A percentile compares a stretch with the other conserved stretches of the same genome.
These are phyloP conservation scores for Lepidurus apus DNA, from an alignment of 1,140 invertebrate species.

Conservation along the genomic window DNA sequence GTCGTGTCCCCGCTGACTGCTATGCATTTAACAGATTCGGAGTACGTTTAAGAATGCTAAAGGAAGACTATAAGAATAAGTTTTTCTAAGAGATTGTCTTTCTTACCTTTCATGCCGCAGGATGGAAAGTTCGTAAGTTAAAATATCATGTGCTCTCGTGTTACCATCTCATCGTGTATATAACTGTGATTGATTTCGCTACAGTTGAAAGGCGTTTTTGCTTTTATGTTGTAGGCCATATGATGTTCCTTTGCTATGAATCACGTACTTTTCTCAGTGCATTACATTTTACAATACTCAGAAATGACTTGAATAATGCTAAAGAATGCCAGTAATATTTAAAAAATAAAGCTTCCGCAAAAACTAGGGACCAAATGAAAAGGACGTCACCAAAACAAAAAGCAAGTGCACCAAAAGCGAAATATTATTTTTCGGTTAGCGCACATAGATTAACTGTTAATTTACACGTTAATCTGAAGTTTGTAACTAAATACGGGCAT, in stretches of 20 bases:
- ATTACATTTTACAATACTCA: not conserved
- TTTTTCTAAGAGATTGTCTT: slow-evolving; percentile 9
- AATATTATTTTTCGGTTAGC: no score
- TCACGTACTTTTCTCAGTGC: slow-evolving; percentile 7
- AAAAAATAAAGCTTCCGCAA: no score
- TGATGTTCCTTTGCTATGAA: slow-evolving; percentile 10
- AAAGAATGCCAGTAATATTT: no score
- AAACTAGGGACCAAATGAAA: no score
- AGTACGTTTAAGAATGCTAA: slow-evolving; percentile 32
- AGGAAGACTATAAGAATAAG: not conserved
- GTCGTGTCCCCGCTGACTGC: slow-evolving; percentile 25
- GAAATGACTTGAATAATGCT: not conserved
- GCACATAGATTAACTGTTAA: no score
- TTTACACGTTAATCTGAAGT: no score
- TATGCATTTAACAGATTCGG: slow-evolving; percentile 33
- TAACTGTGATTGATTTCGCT: not conserved
- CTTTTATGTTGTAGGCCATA: slow-evolving; percentile 16
- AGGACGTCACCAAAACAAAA: no score
- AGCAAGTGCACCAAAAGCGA: no score
- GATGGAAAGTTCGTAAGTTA: slow-evolving; percentile 8
- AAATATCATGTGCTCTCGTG: not conserved
- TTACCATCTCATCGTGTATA: slow-evolving; percentile 10
- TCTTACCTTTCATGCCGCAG: not conserved
- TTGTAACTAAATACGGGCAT: no score
- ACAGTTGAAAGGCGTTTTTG: slow-evolving; percentile 1